Base-by-base conservation (phyloP, 2,888 invertebrate species). In the Leucophenga montana region DNA sequence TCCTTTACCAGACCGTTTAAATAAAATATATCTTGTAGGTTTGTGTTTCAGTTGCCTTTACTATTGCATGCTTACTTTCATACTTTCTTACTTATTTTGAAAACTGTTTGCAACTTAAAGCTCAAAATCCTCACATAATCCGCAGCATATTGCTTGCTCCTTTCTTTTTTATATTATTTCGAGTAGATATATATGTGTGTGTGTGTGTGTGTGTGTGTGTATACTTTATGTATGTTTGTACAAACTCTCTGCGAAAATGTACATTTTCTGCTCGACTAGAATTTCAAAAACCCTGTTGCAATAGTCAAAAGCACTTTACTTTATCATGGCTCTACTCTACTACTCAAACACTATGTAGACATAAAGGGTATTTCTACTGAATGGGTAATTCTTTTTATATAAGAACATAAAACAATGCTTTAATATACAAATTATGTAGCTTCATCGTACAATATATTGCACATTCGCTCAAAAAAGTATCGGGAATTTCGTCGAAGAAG, bases 101-200 rank as follows among this genome's bases (percentile, higher is more conserved):
- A 81, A 81, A 82, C 78, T 81, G 80, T 81, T 81, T 82, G 78
- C 81, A 81, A 81, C 82, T 82, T 82, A 81, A 82, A 81, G 80
- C 81, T 78, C 77, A 83, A 83, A 83, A 81, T 81, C 83, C 79
- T 71, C 48, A 73, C 79, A 80, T 83, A 83, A 83, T 83, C 83
- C 83, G 71, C 73, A 75, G 82, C 83, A 81, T 82, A 82, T 82
- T 82, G 80, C 82, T 77, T 50, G 50, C 50, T 50, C 14, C 50
- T 14, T n/a, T 50, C 11, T 39, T 1, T 39, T 39, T 39, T 11
- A 39, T 39, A 46, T 16, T n/a, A 61, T 27, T 18, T 16, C 67
- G 71, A 48, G 50, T 50, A 4, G 1, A 1, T 50, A 16, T 18
- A 64, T 62, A 11, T 9, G 27, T 27, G 27, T 27, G 27, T 50